Evolutionary conservation across 35 echinoderm and acorn worm species (phyloP), one percentile per base, ranked within the genome.

Genomic region (Apostichopus japonicus): DNA sequence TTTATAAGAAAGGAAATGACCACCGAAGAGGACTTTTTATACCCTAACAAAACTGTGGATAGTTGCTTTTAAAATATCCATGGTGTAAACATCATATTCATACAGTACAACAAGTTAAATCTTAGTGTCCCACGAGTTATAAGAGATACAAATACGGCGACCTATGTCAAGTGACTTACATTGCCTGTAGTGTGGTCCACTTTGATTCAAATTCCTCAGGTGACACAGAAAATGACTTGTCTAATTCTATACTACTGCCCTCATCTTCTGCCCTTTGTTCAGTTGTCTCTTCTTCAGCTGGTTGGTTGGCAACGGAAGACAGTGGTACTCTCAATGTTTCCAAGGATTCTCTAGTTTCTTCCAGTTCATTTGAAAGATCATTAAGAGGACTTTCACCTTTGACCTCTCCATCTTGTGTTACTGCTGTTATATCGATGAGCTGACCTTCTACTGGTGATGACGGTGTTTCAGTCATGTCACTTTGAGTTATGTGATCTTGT

Each of bases 151-250:
- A 44, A 44, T 44, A 44, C 2, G 33, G 33, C 33, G 2, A 44
- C 33, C 33, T 44, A 44, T 44, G 33, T 44, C 33, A 44, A 44
- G 33, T 44, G 0, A 89, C 86, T 72, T 51, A 89, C 86, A 57
- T 54, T 65, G 59, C 16, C 86, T 89, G 54, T 63, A 89, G 61
- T 24, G 56, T 8, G 15, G 63, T 89, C 86, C 86, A 89, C 22
- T 89, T 89, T 73, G 86, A 89, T 89, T 89, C 86, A 89, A 89
- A 89, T 4, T 72, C 86, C 10, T 89, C 86, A 24, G 86, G 86
- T 23, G 86, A 89, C 8, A 89, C 5, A 17, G 67, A 53, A 52
- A 89, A 89, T 21, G 63, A 72, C 63, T 89, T 72, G 6, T 89
- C 86, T 21, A 89, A 72, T 72, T 73, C 24, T 24, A 89, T 23